Evolutionary conservation across 2,113 vertebrate genomes (phyloP).

Genomic region (Daphoenositta chrysoptera): DNA sequence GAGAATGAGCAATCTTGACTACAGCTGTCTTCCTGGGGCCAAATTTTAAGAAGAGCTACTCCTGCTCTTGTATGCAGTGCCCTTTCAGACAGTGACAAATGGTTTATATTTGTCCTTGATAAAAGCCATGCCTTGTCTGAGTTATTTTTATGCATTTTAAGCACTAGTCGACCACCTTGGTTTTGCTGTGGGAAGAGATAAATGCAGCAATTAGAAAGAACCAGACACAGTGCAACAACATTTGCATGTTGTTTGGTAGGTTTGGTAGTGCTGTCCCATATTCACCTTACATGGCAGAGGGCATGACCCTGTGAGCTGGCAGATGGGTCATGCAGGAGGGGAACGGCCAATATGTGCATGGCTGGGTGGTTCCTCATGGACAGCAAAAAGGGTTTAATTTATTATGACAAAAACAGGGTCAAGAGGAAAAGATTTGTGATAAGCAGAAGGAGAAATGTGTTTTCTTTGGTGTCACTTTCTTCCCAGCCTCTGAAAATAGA

Average conservation of each 20-base stretch:
- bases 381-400: neutral
- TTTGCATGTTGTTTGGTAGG: neutral
- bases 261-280: neutral
- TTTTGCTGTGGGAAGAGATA: neutral
- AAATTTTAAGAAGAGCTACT: neutral
- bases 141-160: neutral
- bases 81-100: neutral
- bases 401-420: neutral
- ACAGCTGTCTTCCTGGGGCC: neutral
- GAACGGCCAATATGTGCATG: neutral
- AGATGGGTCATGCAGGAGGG: neutral
- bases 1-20: neutral
- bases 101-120: neutral
- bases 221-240: neutral
- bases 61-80: neutral
- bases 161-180: neutral
- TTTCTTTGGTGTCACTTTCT: neutral
- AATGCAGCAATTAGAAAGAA: neutral
- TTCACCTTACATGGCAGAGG: accelerated
- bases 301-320: neutral
- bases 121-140: neutral
- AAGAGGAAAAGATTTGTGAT: neutral
- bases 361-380: neutral
- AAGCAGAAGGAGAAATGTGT: neutral
- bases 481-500: neutral